Conservation (phyloP, 53 echinoderm and acorn worm species). For the Patiria pectinifera region DNA sequence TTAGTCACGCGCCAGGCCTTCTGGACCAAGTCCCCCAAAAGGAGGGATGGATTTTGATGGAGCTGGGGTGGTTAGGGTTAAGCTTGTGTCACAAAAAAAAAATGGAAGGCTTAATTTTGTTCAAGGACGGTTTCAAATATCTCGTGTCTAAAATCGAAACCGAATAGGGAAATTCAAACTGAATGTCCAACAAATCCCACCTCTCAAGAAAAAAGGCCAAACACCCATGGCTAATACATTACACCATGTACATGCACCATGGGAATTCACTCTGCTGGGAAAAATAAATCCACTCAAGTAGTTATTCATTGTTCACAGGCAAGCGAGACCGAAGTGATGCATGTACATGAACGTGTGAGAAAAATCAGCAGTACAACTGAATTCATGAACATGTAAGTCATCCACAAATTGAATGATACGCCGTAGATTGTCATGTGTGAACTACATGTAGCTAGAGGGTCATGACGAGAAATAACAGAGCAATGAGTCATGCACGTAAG, state of each 20-base stretch:
- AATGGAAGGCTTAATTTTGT: too few relatives aligned
- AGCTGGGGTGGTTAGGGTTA: too few relatives aligned
- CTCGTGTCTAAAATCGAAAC: too few relatives aligned
- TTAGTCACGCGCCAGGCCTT: too few relatives aligned
- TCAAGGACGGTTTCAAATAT: too few relatives aligned
- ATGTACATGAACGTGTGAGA: neutral
- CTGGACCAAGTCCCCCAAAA: too few relatives aligned
- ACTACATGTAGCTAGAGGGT: neutral
- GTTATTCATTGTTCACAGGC: neutral
- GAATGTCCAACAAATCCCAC: too few relatives aligned
- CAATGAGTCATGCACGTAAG: constrained; percentile 20
- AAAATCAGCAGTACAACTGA: neutral
- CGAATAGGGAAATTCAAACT: too few relatives aligned
- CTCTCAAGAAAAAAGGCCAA: neutral
- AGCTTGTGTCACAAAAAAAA: too few relatives aligned
- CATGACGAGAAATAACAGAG: constrained; percentile 6
- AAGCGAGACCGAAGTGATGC: neutral
- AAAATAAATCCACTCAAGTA: neutral
- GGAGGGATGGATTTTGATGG: too few relatives aligned
- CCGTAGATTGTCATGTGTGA: neutral
- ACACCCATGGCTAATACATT: neutral
- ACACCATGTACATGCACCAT: neutral
- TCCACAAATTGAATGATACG: too few relatives aligned
- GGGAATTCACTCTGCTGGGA: neutral
- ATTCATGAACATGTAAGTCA: neutral